Percentiles rank a stretch among this genome's conserved stretches.
phyloP scores from a whole-genome alignment of 2,888 invertebrate genomes.

The Dromius quadrimaculatus region DNA sequence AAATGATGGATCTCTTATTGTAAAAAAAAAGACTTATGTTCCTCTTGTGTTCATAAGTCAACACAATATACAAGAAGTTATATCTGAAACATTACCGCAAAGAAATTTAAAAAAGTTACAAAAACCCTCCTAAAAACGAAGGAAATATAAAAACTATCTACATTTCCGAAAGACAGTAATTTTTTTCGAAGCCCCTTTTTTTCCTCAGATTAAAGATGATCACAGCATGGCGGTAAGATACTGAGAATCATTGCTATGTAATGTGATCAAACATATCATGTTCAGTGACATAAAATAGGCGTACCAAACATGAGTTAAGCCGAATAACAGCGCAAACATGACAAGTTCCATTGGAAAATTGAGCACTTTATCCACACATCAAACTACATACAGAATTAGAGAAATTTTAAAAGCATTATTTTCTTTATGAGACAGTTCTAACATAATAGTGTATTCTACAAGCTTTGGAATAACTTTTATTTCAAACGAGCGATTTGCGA shows the following conservation, averaged over 20 bases:
- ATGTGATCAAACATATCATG: constrained; percentile 37
- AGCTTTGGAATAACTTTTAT: too few relatives aligned
- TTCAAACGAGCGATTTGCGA: too few relatives aligned
- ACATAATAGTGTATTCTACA: too few relatives aligned
- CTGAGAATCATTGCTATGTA: constrained; percentile 25
- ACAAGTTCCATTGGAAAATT: constrained; percentile 19
- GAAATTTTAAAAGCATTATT: too few relatives aligned
- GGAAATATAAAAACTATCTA: constrained; percentile 7
- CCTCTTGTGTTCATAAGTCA: too few relatives aligned
- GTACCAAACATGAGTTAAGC: constrained; percentile 28
- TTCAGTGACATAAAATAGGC: constrained; percentile 30
- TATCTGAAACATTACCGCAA: too few relatives aligned
- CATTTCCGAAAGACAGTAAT: constrained; percentile 8
- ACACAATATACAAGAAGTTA: too few relatives aligned
- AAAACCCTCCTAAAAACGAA: constrained; percentile 1
- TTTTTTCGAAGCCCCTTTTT: constrained; percentile 9
- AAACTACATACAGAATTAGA: too few relatives aligned
- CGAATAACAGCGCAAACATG: constrained; percentile 1
- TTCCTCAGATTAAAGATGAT: neutral
- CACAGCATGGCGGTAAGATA: neutral
- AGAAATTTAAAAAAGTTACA: neutral
- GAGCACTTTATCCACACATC: too few relatives aligned
- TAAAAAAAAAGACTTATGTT: too few relatives aligned
- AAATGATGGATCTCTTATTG: too few relatives aligned
- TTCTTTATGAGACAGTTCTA: too few relatives aligned